phyloP scores from a whole-genome alignment of 2,888 invertebrate species.

The Tenthredo livida region DNA sequence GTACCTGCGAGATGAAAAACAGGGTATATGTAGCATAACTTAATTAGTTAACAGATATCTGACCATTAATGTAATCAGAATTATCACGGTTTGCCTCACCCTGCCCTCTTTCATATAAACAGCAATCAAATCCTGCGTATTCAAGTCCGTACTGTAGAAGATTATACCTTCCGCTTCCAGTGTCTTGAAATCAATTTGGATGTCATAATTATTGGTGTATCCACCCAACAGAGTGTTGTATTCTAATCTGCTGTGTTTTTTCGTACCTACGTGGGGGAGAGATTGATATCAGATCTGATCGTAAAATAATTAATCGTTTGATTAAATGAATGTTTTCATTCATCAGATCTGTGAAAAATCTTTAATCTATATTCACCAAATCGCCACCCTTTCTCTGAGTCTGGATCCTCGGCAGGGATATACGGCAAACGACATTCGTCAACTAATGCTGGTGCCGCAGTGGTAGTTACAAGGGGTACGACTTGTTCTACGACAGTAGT shows the following conservation, averaged over 20 bases:
- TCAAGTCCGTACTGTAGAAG: conserved; percentile 87
- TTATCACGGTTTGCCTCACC: conserved; percentile 77
- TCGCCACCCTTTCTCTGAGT: conserved; percentile 81
- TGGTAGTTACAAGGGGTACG: conserved; percentile 61
- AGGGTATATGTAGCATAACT: neutral
- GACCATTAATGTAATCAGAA: neutral
- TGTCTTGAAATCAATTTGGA: conserved; percentile 90
- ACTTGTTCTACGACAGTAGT: conserved; percentile 58
- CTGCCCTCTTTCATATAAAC: conserved; percentile 87
- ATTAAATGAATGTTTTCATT: neutral
- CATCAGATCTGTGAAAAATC: neutral
- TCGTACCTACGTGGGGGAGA: conserved; percentile 80
- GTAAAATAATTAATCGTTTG: neutral
- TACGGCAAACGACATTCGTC: conserved; percentile 80
- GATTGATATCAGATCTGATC: conserved; percentile 10
- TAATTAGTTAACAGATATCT: too few relatives aligned
- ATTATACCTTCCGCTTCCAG: conserved; percentile 88
- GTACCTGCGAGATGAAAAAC: conserved; percentile 78
- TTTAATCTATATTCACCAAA: conserved; percentile 80
- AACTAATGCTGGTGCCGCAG: conserved; percentile 68
- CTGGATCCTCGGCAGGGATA: conserved; percentile 79
- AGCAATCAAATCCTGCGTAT: conserved; percentile 86
- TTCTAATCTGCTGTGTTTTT: conserved; percentile 86
- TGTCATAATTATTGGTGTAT: conserved; percentile 85
- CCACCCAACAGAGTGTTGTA: conserved; percentile 81